A percentile compares a stretch with the other conserved stretches of the same genome.
phyloP scores from a whole-genome alignment of 2,113 vertebrate species.

The Gasterosteus aculeatus region DNA sequence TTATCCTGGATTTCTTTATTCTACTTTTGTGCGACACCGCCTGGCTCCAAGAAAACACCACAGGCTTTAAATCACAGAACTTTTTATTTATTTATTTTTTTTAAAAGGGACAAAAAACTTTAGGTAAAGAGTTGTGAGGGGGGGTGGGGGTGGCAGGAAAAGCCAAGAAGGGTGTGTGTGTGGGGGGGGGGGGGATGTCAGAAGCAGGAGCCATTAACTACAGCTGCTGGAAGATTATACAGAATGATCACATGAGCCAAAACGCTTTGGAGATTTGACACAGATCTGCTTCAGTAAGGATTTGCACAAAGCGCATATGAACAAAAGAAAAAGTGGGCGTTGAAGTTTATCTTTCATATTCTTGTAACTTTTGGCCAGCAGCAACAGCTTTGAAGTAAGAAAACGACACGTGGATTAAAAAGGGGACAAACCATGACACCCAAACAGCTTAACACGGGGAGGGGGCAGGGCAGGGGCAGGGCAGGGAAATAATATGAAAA shows the following conservation, averaged over 20 bases:
- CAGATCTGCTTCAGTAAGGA: slow-evolving; percentile 69
- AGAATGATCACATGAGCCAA: slow-evolving; percentile 77
- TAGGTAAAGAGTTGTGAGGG: slow-evolving; percentile 65
- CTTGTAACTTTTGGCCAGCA: slow-evolving; percentile 72
- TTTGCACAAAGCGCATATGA: slow-evolving; percentile 61
- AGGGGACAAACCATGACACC: slow-evolving; percentile 86
- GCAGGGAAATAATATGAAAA: slow-evolving; percentile 69
- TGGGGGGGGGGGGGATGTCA: slow-evolving; percentile 38
- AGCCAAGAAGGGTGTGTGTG: too few species aligned
- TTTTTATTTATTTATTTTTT: slow-evolving; percentile 75
- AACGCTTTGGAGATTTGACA: slow-evolving; percentile 70
- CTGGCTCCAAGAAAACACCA: background rate
- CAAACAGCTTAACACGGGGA: slow-evolving; percentile 71
- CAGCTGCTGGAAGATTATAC: slow-evolving; percentile 78
- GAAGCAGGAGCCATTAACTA: slow-evolving; percentile 72
- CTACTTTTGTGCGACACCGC: too few species aligned
- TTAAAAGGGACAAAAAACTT: slow-evolving; percentile 78
- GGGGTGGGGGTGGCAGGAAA: slow-evolving; percentile 2
- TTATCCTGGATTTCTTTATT: too few species aligned
- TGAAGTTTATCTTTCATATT: slow-evolving; percentile 61
- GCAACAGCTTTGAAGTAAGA: slow-evolving; percentile 71
- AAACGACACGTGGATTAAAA: slow-evolving; percentile 81
- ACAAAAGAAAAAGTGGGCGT: slow-evolving; percentile 14
- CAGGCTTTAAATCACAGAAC: slow-evolving; percentile 71
- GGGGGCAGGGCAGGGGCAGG: slow-evolving; percentile 7